These are phyloP conservation scores for Psittacus erithacus DNA, from an alignment of 2,113 vertebrate genomes.

Conservation along the genomic window DNA sequence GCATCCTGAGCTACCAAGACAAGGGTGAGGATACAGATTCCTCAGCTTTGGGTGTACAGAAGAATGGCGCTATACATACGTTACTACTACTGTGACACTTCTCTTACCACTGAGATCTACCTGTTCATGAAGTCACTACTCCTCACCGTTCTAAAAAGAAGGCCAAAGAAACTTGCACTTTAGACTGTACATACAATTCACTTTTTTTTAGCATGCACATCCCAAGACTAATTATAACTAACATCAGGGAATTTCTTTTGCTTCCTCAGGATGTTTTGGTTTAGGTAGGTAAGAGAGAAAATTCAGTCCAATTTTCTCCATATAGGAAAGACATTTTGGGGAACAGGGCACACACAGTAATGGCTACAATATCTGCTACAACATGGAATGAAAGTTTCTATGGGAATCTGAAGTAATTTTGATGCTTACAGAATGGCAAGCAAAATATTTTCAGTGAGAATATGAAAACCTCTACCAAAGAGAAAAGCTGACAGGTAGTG, in stretches of 20 bases:
- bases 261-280: neutral
- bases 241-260: neutral
- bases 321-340: neutral
- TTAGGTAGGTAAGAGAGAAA: neutral
- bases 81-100: neutral
- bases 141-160: neutral
- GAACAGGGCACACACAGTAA: neutral
- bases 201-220: neutral
- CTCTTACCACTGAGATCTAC: neutral
- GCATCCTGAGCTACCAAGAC: neutral
- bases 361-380: neutral
- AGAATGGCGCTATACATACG: neutral
- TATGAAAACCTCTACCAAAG: conserved; percentile 7
- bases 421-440: neutral
- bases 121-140: neutral
- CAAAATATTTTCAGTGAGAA: conserved; percentile 4
- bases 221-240: neutral
- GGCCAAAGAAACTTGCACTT: neutral
- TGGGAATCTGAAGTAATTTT: conserved; percentile 9
- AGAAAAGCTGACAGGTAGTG: neutral
- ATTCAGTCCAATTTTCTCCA: neutral
- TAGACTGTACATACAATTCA: neutral
- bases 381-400: neutral
- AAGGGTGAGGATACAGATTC: neutral
- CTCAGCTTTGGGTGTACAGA: neutral